Base-by-base conservation (phyloP, 1,140 invertebrate species). In the Drosophila pallidifrons region DNA sequence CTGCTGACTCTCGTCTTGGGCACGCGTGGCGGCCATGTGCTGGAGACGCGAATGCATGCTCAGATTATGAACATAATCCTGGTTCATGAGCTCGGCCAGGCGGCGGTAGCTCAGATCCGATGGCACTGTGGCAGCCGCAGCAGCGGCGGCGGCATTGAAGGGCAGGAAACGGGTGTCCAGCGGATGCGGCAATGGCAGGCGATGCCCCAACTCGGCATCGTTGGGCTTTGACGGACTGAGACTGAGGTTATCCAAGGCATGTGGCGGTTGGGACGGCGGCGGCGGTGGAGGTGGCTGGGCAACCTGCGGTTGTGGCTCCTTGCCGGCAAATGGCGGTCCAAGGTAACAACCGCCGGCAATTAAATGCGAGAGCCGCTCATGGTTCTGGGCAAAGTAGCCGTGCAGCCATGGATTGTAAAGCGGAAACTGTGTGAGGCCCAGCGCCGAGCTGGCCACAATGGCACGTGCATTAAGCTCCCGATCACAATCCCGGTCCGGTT, bases 361-460 rank as follows among this genome's bases (percentile, higher is more conserved):
- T 55, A 92, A 66, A 75, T 92, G 90, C 11, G 80, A 77, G 49
- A 92, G 71, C 61, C 91, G 79, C 46, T 92, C 91, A 46, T 92
- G 91, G 47, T 91, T 91, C 54, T 92, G 91, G 25, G 88, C 81
- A 60, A 92, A 91, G 38, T 92, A 92, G 43, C 91, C 92, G 15
- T 92, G 91, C 16, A 92, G 72, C 92, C 92, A 93, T 41, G 92
- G 92, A 81, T 92, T 92, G 49, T 92, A 93, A 2, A 93, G 78
- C 0, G 91, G 85, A 16, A 92, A 92, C 68, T 92, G 91, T 20
- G 91, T 85, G 28, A 92, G 68, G 1, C 91, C 86, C 11, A 92
- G 43, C 4, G 90, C 82, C 0, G 89, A 91, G 10, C 82, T 85
- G 52, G 90, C 90, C 2, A 89, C 81, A 69, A 91, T 81, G 54